Evolutionary conservation across 2,113 vertebrate species (phyloP).

Genomic region (Eulemur macaco): DNA sequence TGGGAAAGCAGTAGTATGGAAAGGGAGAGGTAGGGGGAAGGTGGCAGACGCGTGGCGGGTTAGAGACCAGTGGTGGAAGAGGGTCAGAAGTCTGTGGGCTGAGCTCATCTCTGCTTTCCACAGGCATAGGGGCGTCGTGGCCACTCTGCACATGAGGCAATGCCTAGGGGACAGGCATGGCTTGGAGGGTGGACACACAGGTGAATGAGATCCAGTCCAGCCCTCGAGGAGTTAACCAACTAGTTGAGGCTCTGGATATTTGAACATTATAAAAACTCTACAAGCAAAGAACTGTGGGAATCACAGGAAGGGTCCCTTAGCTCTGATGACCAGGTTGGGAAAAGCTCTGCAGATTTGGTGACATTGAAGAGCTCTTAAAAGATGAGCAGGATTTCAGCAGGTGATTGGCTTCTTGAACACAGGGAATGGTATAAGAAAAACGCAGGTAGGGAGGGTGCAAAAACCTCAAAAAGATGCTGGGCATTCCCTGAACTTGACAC

Average conservation of each 20-base stretch:
- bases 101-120: neutral
- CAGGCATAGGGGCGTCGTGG: fast-evolving
- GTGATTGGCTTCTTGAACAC: neutral
- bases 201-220: neutral
- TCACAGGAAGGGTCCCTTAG: neutral
- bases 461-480: neutral
- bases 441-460: neutral
- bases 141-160: neutral
- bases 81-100: neutral
- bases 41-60: neutral
- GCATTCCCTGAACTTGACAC: neutral
- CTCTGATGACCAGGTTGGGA: neutral
- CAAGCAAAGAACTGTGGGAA: neutral
- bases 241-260: neutral
- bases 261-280: neutral
- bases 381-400: neutral
- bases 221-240: neutral
- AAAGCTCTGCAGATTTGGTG: neutral
- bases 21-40: neutral
- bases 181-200: fast-evolving
- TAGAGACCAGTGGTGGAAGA: neutral
- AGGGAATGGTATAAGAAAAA: neutral
- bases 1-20: neutral
- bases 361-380: neutral
- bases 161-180: neutral